Evolutionary conservation across 2,797 vertebrate genomes (phyloP).

Genomic region (Aplochiton taeniatus): DNA sequence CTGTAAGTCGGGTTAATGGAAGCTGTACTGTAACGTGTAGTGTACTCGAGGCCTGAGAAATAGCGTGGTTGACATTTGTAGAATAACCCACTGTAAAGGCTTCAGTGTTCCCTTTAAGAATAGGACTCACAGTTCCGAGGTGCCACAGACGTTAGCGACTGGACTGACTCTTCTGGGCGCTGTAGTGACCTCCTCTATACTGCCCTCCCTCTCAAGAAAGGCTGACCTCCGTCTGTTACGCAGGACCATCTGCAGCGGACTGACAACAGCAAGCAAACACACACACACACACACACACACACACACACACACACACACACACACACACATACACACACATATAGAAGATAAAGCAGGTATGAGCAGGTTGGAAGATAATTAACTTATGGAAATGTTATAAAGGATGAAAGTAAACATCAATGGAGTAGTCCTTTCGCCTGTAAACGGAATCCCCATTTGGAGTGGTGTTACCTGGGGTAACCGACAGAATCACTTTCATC

Average conservation of each 20-base stretch:
- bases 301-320: neutral
- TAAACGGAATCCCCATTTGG: neutral
- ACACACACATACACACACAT: neutral
- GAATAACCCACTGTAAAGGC: neutral
- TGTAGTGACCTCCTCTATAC: conserved; percentile 4
- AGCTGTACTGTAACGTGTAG: too few relatives aligned
- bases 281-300: neutral
- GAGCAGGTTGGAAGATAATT: neutral
- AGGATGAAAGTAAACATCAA: neutral
- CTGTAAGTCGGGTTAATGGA: too few relatives aligned
- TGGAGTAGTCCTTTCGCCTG: neutral
- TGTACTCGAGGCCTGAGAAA: too few relatives aligned
- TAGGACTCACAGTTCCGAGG: conserved; percentile 15
- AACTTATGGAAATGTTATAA: neutral
- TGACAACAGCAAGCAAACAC: neutral
- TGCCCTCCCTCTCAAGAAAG: neutral
- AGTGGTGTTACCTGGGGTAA: neutral
- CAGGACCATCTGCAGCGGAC: neutral
- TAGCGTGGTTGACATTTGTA: neutral
- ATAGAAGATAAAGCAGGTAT: neutral
- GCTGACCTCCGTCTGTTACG: neutral
- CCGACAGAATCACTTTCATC: neutral
- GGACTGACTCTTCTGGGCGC: neutral
- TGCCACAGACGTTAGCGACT: neutral
- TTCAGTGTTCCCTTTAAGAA: too few relatives aligned